These are phyloP conservation scores for Tarsius wallacei DNA, from an alignment of 2,797 vertebrate species.

Conservation along the genomic window DNA sequence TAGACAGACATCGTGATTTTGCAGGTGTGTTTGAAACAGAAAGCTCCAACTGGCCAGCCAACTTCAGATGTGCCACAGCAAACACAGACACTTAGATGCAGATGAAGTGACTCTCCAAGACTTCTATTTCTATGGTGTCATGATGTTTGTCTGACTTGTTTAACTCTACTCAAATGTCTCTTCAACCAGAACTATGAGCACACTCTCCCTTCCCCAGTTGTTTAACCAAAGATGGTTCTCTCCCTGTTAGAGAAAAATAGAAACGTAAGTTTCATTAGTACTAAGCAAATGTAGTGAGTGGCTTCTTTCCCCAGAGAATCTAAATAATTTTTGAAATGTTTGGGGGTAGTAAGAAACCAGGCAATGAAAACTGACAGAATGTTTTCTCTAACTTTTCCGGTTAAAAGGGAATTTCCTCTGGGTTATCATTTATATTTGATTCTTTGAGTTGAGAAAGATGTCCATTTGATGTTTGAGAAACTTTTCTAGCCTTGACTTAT, in stretches of 20 bases:
- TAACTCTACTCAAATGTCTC: neutral
- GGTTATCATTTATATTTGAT: slow-evolving; percentile 23
- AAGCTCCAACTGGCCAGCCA: neutral
- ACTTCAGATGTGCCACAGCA: neutral
- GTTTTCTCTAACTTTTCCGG: neutral
- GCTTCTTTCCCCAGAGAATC: neutral
- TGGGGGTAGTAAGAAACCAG: neutral
- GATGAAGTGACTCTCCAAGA: neutral
- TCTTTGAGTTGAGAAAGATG: neutral
- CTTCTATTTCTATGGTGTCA: rapidly evolving
- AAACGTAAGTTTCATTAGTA: neutral
- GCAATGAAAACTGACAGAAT: neutral
- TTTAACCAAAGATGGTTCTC: neutral
- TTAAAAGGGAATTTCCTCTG: slow-evolving; percentile 47
- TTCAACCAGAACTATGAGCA: neutral
- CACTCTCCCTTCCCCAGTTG: neutral
- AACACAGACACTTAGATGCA: neutral
- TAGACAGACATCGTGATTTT: neutral
- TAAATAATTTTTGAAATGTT: slow-evolving; percentile 31
- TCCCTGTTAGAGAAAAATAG: neutral
- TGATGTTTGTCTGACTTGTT: neutral
- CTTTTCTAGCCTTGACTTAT: neutral
- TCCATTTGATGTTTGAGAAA: neutral
- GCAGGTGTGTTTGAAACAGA: neutral
- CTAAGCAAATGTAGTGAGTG: neutral